Evolutionary conservation across 2,888 invertebrate species (phyloP).

Genomic region (Drosophila fulvimacula): DNA sequence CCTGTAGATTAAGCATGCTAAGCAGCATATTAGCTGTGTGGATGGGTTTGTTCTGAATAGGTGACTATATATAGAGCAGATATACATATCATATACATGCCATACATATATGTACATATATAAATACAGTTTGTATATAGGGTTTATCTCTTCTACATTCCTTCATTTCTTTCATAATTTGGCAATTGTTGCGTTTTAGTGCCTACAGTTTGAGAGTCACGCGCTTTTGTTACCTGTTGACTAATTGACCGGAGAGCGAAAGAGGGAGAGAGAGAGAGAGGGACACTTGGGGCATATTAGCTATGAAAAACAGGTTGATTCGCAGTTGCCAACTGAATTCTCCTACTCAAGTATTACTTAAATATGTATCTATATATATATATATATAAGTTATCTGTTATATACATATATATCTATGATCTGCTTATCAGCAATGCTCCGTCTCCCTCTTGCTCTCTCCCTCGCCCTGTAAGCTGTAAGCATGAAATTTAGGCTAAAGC

Average conservation of each 20-base stretch:
- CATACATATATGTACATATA: neutral
- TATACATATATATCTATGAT: too few relatives aligned
- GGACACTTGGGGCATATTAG: neutral
- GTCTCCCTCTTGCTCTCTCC: neutral
- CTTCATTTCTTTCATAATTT: neutral
- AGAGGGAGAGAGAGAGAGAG: neutral
- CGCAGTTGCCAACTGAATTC: neutral
- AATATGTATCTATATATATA: neutral
- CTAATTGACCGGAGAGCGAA: neutral
- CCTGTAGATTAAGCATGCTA: neutral
- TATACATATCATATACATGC: neutral
- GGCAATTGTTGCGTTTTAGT: neutral
- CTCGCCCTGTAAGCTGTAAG: neutral
- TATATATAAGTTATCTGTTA: neutral
- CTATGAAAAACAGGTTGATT: neutral
- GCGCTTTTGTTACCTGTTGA: conserved; percentile 5
- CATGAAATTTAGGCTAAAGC: neutral
- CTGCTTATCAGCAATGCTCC: neutral
- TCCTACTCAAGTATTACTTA: neutral
- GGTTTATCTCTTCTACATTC: neutral
- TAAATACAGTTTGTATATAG: too few relatives aligned
- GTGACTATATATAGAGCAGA: neutral
- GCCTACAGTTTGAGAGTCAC: conserved; percentile 11
- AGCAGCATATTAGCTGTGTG: conserved; percentile 3
- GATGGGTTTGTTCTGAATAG: neutral